Conservation (phyloP, 2,888 invertebrate species). For the Argyresthia goedartella region DNA sequence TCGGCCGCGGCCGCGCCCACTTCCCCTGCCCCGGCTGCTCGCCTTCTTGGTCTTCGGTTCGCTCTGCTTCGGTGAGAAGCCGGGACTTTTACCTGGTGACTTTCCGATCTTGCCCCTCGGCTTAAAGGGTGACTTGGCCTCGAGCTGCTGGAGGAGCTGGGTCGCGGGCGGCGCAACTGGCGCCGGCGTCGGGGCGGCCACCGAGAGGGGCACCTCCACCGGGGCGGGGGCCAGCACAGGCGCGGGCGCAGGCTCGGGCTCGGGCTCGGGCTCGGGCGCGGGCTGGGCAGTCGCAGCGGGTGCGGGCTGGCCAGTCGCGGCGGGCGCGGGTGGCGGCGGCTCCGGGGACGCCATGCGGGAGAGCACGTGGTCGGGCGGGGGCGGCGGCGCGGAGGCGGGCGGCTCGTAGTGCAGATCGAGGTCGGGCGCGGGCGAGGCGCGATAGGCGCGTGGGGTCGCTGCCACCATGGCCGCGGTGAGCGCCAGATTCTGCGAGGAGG, state of each 20-base stretch:
- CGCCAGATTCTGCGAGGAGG: conserved; percentile 86
- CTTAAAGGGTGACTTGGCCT: conserved; percentile 43
- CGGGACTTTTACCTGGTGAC: conserved; percentile 78
- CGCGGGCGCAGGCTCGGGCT: not conserved
- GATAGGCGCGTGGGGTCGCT: conserved; percentile 70
- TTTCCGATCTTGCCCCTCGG: conserved; percentile 73
- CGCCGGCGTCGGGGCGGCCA: not conserved
- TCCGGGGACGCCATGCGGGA: not conserved
- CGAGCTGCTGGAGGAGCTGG: no score
- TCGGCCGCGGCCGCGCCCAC: conserved; percentile 59
- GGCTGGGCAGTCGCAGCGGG: conserved; percentile 39
- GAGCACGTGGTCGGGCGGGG: no score
- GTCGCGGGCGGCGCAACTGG: conserved; percentile 18
- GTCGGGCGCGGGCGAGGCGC: conserved; percentile 50
- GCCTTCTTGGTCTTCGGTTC: conserved; percentile 37
- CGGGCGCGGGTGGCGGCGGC: conserved; percentile 7
- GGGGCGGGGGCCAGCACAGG: conserved; percentile 16
- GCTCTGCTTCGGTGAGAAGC: conserved; percentile 73
- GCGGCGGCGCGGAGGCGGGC: not conserved
- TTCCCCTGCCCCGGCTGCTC: conserved; percentile 52
- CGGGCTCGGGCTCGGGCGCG: conserved; percentile 59
- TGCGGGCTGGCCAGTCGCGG: no score
- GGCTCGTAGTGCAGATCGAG: conserved; percentile 20
- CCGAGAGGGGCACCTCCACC: no score
- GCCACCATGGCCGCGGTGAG: conserved; percentile 86